Base-by-base conservation (phyloP, 2,888 invertebrate genomes). In the Erebia epiphron region DNA sequence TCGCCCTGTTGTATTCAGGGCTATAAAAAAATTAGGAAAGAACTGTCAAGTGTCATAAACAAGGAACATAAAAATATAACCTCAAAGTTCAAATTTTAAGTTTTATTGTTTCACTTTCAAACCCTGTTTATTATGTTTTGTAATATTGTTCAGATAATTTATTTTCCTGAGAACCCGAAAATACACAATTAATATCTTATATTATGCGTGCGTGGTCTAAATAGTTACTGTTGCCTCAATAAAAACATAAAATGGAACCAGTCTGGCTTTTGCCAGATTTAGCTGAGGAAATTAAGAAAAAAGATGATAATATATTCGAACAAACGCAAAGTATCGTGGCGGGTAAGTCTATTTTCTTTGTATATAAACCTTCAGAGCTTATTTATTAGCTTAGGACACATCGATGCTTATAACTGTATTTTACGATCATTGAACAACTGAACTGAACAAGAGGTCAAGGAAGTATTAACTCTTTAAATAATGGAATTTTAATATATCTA, bases 311-410 rank as follows among this genome's bases (percentile, higher is more conserved):
- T 50, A 84, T 94, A 79, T 88, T 87, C 75, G 80, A 86, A 18
- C 79, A 91, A 78, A 93, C 90, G 65, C 84, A 84, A 54, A 89
- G 86, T 76, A 86, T 95, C 72, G 86, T 94, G 72, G 81, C 88
- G 75, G 94, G 94, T 94, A 82, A 83, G 82, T 18, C 14, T 46
- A 5, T 35, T 35, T 35, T 35, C 35, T 35, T 35, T 35, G 35
- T 2, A 7, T 26, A 26, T 3, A 35, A 7, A 35, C 35, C 35
- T 35, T 5, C 35, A 35, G 35, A 35, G 35, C 7, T 26, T 26
- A 26, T 26, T 26, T 2, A 26, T 26, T 1, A 26, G 26, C 26
- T 3, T 26, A 26, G 4, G 26, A 26, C 26, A 26, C 26, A 4
- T 26, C 26, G 26, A 26, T 26, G 26, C 26, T 26, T 26, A 26